Percentiles rank a stretch among this genome's conserved stretches.
Conservation (phyloP, 2,888 invertebrate genomes). For the Acleris laterana region DNA sequence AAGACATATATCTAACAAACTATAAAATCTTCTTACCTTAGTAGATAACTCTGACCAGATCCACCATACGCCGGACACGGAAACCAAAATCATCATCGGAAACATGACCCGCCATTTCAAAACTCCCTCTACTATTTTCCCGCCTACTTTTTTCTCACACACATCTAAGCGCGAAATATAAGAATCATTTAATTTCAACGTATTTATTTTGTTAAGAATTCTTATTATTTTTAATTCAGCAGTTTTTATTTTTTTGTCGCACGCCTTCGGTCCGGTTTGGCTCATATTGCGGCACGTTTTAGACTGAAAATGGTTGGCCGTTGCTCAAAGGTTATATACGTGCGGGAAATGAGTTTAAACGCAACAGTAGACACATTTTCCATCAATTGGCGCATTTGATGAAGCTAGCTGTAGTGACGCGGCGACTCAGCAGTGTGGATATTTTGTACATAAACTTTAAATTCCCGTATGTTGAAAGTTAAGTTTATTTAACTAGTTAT, state of each 20-base stretch:
- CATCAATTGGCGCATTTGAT: conserved; percentile 25
- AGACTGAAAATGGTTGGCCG: conserved; percentile 50
- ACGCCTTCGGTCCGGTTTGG: conserved; percentile 51
- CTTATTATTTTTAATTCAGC: conserved; percentile 68
- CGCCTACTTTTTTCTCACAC: conserved; percentile 33
- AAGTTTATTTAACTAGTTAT: no score
- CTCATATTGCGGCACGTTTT: conserved; percentile 51
- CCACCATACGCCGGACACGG: conserved; percentile 48
- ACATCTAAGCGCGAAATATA: conserved; percentile 57
- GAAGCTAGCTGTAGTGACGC: conserved; percentile 13
- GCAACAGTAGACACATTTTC: conserved; percentile 38
- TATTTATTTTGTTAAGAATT: conserved; percentile 67
- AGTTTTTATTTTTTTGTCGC: conserved; percentile 67
- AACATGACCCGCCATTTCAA: conserved; percentile 23
- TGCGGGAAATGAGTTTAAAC: conserved; percentile 45
- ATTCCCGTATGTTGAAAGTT: no score
- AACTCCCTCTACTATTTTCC: conserved; percentile 26
- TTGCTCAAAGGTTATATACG: conserved; percentile 54
- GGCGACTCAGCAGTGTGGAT: background rate
- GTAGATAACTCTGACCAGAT: conserved; percentile 50
- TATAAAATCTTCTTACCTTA: conserved; percentile 40
- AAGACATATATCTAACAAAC: background rate
- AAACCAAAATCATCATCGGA: conserved; percentile 39
- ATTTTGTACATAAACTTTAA: background rate
- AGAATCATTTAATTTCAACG: conserved; percentile 57